These are phyloP conservation scores for Drosophila miranda DNA, from an alignment of 1,140 invertebrate species.

Conservation along the genomic window DNA sequence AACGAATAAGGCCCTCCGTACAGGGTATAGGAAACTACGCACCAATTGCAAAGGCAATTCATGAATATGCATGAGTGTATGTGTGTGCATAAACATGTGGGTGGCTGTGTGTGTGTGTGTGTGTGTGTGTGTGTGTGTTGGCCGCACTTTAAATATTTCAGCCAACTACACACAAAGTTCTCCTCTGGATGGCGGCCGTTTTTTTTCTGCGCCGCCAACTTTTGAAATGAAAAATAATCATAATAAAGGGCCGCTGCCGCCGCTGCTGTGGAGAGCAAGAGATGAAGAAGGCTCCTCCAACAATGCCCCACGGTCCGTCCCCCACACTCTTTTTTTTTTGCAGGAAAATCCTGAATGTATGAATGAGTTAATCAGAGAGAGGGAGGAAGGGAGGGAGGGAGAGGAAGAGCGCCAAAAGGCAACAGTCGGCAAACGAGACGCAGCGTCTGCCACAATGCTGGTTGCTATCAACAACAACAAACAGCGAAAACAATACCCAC, in stretches of 20 bases:
- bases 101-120: slow-evolving; percentile 2
- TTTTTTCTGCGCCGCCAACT: slow-evolving; percentile 60
- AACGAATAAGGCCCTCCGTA: too few species aligned
- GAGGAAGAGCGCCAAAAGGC: slow-evolving; percentile 52
- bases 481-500: slow-evolving; percentile 51
- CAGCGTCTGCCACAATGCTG: slow-evolving; percentile 61
- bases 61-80: not conserved
- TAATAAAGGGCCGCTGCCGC: slow-evolving; percentile 38
- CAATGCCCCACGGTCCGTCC: slow-evolving; percentile 43
- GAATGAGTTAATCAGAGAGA: slow-evolving; percentile 65
- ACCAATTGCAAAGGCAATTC: slow-evolving; percentile 16
- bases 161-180: slow-evolving; percentile 65
- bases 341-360: slow-evolving; percentile 60
- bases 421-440: slow-evolving; percentile 55
- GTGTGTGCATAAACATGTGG: not conserved
- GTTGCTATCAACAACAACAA: slow-evolving; percentile 52
- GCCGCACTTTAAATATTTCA: slow-evolving; percentile 72
- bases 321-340: slow-evolving; percentile 3
- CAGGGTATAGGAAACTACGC: not conserved
- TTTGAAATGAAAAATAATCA: slow-evolving; percentile 65
- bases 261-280: not conserved
- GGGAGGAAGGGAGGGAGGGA: too few species aligned
- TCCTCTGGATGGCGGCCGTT: slow-evolving; percentile 41
- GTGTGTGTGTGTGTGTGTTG: slow-evolving; percentile 28
- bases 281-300: slow-evolving; percentile 15